Evolutionary conservation across 2,888 invertebrate species (phyloP), one percentile per base, ranked within the genome.

Genomic region (Meganola albula): DNA sequence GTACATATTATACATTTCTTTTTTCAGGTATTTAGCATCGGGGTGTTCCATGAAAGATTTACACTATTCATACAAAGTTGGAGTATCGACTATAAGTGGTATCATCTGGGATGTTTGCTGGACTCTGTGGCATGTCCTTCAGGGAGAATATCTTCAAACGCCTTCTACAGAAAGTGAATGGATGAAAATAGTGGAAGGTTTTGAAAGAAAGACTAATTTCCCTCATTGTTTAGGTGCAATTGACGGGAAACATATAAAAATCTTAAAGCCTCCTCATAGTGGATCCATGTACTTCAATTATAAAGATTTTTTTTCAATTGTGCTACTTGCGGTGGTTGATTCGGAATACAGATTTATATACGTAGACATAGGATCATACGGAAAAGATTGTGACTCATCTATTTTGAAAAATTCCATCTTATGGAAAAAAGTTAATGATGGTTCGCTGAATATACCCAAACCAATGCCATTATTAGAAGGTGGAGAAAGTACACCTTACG

Each of bases 81-180:
- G 48, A 44, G 44, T 51, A 39, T 51, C 45, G 37, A 54, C 47
- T 44, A 44, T 50, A 54, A 50, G 44, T 42, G 42, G 41, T 26
- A 46, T 48, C 40, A 45, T 50, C 34, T 40, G 40, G 44, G 39
- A 37, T 31, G 37, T 41, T 44, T 45, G 47, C 41, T 43, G 41
- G 39, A 44, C 41, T 28, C 40, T 45, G 6, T 48, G 50, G 50
- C 38, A 39, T 40, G 40, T 44, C 33, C 37, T 50, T 39, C 40
- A 48, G 36, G 44, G 39, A 40, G 37, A 39, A 26, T 36, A 34
- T 28, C 24, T 28, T 34, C 28, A 28, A 34, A 28, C 10, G 33
- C 33, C 27, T 39, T 31, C 29, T 43, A 31, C 36, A 38, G 43
- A 42, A 40, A 41, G 33, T 41, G 44, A 51, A 38, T 45, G 34